Conservation (phyloP, 2,888 invertebrate species). For the Protophormia terraenovae region DNA sequence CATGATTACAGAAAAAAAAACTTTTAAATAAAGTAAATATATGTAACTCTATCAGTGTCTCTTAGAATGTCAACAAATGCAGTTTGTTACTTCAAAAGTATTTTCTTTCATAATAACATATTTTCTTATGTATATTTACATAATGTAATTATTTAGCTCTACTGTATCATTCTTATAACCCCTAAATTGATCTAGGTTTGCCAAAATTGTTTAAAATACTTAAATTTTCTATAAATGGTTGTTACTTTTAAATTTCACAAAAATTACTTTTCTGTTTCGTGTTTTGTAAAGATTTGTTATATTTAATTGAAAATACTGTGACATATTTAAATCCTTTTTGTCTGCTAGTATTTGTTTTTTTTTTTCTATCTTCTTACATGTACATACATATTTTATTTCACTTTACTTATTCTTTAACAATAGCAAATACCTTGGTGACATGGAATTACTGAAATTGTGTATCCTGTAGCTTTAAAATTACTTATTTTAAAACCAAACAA, state of each 20-base stretch:
- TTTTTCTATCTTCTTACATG: not conserved
- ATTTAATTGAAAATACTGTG: constrained; percentile 43
- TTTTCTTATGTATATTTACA: too few relatives aligned
- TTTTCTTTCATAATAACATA: too few relatives aligned
- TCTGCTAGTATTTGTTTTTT: not conserved
- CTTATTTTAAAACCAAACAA: constrained; percentile 49
- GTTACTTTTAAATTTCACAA: not conserved
- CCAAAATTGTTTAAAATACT: too few relatives aligned
- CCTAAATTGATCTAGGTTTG: too few relatives aligned
- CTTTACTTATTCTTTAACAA: constrained; percentile 4
- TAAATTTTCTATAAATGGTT: too few relatives aligned
- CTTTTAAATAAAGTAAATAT: too few relatives aligned
- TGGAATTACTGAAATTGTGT: constrained; percentile 48
- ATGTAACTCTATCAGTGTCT: too few relatives aligned
- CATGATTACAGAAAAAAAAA: too few relatives aligned
- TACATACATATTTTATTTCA: not conserved
- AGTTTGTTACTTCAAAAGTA: too few relatives aligned
- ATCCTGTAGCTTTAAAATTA: constrained; percentile 32
- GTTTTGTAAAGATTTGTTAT: not conserved
- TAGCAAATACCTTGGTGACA: not conserved
- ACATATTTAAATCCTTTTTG: constrained; percentile 25
- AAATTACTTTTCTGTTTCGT: not conserved
- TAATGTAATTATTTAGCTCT: too few relatives aligned
- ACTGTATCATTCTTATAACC: too few relatives aligned
- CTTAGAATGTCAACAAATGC: too few relatives aligned